A percentile compares a stretch with the other conserved stretches of the same genome.
Conservation (phyloP, 2,113 vertebrate species). For the Myrmecobius fasciatus region DNA sequence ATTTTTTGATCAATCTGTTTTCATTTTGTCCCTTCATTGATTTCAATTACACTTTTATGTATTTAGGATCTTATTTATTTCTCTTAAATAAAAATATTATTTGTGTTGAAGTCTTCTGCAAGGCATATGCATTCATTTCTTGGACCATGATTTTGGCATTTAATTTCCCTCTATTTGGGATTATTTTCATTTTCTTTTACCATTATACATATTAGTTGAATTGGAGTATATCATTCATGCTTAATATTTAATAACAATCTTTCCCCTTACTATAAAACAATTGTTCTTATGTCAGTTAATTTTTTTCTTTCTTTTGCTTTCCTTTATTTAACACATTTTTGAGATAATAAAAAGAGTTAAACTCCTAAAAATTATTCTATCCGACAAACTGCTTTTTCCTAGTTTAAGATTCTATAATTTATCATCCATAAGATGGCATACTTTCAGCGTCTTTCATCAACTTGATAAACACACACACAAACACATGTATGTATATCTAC, state of each 20-base stretch:
- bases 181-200: background rate
- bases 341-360: background rate
- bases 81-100: background rate
- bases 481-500: too few species aligned
- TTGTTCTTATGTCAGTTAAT: background rate
- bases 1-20: background rate
- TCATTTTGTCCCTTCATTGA: background rate
- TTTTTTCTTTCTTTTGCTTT: background rate
- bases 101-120: background rate
- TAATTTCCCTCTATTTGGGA: background rate
- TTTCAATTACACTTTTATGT: background rate
- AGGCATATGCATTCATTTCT: background rate
- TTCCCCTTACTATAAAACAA: background rate
- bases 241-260: background rate
- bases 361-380: background rate
- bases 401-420: background rate
- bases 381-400: background rate
- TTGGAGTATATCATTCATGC: background rate
- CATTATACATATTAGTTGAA: background rate
- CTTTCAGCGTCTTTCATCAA: background rate
- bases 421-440: background rate
- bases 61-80: background rate
- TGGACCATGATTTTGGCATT: background rate
- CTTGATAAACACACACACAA: too few species aligned
- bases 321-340: background rate